A percentile compares a stretch with the other conserved stretches of the same genome.
These are phyloP conservation scores for Spheniscus mendiculus DNA, from an alignment of 2,113 vertebrate genomes.

Conservation along the genomic window DNA sequence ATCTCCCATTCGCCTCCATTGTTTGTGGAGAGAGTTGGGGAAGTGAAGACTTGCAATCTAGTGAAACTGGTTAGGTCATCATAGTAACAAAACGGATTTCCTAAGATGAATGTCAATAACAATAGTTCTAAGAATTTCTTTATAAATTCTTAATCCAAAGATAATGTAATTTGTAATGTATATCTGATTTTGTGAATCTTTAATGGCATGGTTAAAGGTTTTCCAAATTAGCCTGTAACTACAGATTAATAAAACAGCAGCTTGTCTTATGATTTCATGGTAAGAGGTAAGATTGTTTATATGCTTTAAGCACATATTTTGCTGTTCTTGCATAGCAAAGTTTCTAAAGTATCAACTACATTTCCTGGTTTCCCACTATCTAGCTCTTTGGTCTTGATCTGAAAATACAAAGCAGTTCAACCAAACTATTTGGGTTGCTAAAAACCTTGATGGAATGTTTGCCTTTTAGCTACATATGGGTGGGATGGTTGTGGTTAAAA, in stretches of 20 bases:
- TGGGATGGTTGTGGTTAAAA: neutral
- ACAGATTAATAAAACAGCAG: neutral
- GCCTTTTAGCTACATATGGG: neutral
- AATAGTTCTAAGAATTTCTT: neutral
- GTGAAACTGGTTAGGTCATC: neutral
- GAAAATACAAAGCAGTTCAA: neutral
- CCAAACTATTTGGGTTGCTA: neutral
- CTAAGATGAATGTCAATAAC: neutral
- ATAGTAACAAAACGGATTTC: neutral
- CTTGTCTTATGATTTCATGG: neutral
- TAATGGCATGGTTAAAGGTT: neutral
- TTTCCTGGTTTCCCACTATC: neutral
- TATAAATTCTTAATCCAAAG: neutral
- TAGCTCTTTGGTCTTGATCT: neutral
- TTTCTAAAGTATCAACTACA: neutral
- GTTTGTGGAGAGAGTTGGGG: neutral
- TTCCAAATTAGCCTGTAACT: neutral
- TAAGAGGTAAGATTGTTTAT: neutral
- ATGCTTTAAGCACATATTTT: neutral
- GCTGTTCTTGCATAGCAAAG: neutral
- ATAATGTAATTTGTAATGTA: neutral
- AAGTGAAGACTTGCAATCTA: neutral
- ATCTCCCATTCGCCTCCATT: neutral
- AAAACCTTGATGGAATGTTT: neutral
- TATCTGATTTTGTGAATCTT: neutral